phyloP scores from a whole-genome alignment of 2,888 invertebrate genomes.

The Latheticus oryzae region DNA sequence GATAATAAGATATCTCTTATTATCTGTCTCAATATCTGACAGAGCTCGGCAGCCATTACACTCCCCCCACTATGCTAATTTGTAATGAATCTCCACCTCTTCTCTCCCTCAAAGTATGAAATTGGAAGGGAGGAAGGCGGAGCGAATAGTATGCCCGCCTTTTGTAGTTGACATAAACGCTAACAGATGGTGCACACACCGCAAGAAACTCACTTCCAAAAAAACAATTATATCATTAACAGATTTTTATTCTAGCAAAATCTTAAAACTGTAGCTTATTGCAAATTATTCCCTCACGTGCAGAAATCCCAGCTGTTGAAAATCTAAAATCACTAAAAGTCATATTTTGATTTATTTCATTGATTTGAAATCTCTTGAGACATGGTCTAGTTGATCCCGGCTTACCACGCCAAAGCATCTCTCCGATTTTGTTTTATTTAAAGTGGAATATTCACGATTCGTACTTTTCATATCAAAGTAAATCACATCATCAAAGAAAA shows the following conservation, averaged over 20 bases:
- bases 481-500: slow-evolving; percentile 57
- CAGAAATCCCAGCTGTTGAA: too few species aligned
- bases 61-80: slow-evolving; percentile 60
- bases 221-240: not conserved
- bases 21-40: slow-evolving; percentile 63
- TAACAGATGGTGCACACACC: slow-evolving; percentile 44
- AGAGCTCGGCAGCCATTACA: slow-evolving; percentile 64
- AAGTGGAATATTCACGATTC: slow-evolving; percentile 56
- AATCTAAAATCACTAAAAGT: too few species aligned
- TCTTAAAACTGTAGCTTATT: too few species aligned
- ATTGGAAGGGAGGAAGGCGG: slow-evolving; percentile 49
- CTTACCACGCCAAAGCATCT: slow-evolving; percentile 53
- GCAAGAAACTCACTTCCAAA: too few species aligned
- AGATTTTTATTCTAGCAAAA: slow-evolving; percentile 1
- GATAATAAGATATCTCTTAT: slow-evolving; percentile 65
- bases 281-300: too few species aligned
- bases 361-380: slow-evolving; percentile 44
- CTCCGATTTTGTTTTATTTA: slow-evolving; percentile 56
- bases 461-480: slow-evolving; percentile 56
- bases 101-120: slow-evolving; percentile 40
- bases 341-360: slow-evolving; percentile 45
- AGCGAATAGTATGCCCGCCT: slow-evolving; percentile 43
- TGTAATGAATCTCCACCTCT: slow-evolving; percentile 57
- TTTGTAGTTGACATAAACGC: slow-evolving; percentile 20
- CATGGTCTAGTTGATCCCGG: slow-evolving; percentile 52